Conservation (phyloP, 2,888 invertebrate species). For the Clusia tigrina region DNA sequence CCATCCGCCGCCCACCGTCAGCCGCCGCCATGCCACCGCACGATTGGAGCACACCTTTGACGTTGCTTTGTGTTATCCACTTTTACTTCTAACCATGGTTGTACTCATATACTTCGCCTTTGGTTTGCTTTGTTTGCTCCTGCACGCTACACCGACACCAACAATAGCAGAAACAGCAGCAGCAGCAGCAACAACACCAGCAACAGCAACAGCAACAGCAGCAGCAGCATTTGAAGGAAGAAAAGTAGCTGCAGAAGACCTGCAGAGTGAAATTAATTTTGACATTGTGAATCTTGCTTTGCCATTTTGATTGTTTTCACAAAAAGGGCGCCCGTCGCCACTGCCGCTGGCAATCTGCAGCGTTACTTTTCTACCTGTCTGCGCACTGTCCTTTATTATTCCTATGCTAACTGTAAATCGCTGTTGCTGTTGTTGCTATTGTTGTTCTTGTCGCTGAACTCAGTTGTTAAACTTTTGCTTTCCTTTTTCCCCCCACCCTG, state of each 20-base stretch:
- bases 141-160: not conserved
- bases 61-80: too few relatives aligned
- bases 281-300: slow-evolving; percentile 19
- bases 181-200: not conserved
- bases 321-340: not conserved
- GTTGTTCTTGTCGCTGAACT: too few relatives aligned
- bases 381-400: too few relatives aligned
- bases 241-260: not conserved
- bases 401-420: not conserved
- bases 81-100: not conserved
- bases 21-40: not conserved
- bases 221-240: not conserved
- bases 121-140: not conserved
- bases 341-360: not conserved
- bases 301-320: slow-evolving; percentile 10
- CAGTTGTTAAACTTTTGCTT: too few relatives aligned
- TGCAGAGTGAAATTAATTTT: slow-evolving; percentile 17
- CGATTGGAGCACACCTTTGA: not conserved
- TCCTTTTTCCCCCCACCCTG: not conserved
- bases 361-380: not conserved
- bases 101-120: not conserved
- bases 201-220: not conserved
- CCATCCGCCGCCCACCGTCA: not conserved
- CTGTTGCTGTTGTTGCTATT: not conserved
- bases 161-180: not conserved